Percentiles rank a stretch among this genome's conserved stretches.
phyloP scores from a whole-genome alignment of 2,113 vertebrate species.

The Alouatta palliata region DNA sequence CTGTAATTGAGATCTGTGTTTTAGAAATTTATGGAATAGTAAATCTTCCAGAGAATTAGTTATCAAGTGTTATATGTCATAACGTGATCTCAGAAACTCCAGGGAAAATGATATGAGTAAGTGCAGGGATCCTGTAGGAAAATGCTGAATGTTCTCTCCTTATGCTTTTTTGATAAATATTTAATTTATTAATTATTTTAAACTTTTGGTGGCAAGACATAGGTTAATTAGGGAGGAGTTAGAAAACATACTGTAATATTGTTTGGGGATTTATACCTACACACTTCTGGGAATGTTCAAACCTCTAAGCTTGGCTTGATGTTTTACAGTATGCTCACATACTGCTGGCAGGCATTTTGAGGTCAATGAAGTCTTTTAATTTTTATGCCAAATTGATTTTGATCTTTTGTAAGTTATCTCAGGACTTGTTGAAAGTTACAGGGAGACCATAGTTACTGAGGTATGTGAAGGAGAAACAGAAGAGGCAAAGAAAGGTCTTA shows the following conservation, averaged over 20 bases:
- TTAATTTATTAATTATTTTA: conserved; percentile 64
- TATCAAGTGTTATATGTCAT: neutral
- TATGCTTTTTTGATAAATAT: conserved; percentile 30
- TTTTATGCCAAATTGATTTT: conserved; percentile 51
- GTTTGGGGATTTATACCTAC: conserved; percentile 26
- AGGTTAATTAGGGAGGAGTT: conserved; percentile 68
- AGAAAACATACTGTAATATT: conserved; percentile 49
- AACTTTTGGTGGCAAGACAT: conserved; percentile 43
- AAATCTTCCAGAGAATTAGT: neutral
- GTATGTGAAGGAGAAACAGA: neutral
- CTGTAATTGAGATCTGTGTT: neutral
- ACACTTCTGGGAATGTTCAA: conserved; percentile 51
- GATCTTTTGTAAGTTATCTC: neutral
- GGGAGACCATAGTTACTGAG: neutral
- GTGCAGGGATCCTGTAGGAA: neutral
- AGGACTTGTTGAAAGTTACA: neutral
- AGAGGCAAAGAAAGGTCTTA: neutral
- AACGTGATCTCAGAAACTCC: neutral
- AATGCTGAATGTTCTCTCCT: neutral
- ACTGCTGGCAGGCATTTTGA: neutral
- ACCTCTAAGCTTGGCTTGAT: conserved; percentile 9
- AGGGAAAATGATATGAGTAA: neutral
- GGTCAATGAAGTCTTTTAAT: conserved; percentile 44
- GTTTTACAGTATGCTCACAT: neutral
- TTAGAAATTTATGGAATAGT: neutral